Conservation (phyloP, 2,888 invertebrate species). For the Odontocerum albicorne region DNA sequence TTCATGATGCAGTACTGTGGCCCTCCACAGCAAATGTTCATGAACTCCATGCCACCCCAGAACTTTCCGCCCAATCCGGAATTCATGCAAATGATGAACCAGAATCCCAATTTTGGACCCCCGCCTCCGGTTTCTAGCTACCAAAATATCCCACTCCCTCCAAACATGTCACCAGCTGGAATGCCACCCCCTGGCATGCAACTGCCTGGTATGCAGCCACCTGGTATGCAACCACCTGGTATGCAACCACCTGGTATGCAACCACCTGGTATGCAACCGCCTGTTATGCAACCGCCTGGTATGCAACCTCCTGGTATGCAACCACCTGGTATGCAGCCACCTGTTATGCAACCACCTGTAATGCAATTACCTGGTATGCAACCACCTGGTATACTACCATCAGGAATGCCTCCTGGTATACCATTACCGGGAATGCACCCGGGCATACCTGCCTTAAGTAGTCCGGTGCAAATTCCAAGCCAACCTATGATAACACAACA, state of each 20-base stretch:
- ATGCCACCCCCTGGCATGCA: too few relatives aligned
- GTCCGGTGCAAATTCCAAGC: too few relatives aligned
- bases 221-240: neutral
- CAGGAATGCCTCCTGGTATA: neutral
- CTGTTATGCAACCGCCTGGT: neutral
- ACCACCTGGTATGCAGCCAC: neutral
- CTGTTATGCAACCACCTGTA: neutral
- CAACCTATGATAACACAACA: too few relatives aligned
- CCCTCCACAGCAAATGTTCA: constrained; percentile 29
- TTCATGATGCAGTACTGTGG: constrained; percentile 30
- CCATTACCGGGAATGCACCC: neutral
- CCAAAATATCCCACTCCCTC: constrained; percentile 28
- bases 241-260: neutral
- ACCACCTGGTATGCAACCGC: constrained; percentile 1
- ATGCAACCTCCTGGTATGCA: neutral
- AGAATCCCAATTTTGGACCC: neutral
- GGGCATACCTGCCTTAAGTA: neutral
- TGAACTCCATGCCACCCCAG: constrained; percentile 24
- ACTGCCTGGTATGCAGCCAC: constrained; percentile 1
- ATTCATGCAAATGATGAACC: constrained; percentile 17
- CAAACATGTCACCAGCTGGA: constrained; percentile 25
- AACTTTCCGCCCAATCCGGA: constrained; percentile 23
- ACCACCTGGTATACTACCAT: neutral
- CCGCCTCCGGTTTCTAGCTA: constrained; percentile 11
- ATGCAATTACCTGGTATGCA: neutral